Evolutionary conservation across 1,140 invertebrate genomes (phyloP).

Genomic region (Drosophila lacteicornis): DNA sequence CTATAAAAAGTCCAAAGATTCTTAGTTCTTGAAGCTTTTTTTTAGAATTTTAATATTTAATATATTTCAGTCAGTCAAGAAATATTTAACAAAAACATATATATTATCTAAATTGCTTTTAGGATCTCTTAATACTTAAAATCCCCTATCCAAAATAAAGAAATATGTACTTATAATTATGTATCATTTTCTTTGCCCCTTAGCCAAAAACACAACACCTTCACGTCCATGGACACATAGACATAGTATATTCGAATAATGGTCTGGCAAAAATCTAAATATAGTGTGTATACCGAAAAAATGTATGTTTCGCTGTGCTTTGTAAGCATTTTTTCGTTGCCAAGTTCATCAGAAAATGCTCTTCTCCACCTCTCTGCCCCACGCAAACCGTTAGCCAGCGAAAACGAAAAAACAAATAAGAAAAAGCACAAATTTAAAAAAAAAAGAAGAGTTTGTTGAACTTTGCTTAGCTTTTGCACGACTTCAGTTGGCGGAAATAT

Average conservation of each 20-base stretch:
- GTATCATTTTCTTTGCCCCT: conserved; percentile 1
- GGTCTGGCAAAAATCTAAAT: conserved; percentile 69
- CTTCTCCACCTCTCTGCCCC: conserved; percentile 8
- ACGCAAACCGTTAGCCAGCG: conserved; percentile 16
- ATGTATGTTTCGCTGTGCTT: conserved; percentile 40
- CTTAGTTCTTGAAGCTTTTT: too few relatives aligned
- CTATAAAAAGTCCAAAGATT: background rate
- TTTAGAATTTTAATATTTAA: too few relatives aligned
- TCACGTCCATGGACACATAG: conserved; percentile 71
- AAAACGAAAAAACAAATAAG: conserved; percentile 2
- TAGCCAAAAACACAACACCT: conserved; percentile 55
- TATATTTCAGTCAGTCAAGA: too few relatives aligned
- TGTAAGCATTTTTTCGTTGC: conserved; percentile 62
- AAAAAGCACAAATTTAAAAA: background rate
- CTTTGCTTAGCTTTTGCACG: conserved; percentile 7
- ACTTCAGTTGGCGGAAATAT: conserved; percentile 1
- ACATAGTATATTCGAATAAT: conserved; percentile 33
- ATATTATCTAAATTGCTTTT: too few relatives aligned
- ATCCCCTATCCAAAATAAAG: background rate
- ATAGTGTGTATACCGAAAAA: conserved; percentile 50
- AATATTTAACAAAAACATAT: too few relatives aligned
- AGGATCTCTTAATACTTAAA: too few relatives aligned
- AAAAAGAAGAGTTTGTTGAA: conserved; percentile 37
- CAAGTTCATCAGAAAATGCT: conserved; percentile 63
- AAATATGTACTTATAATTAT: background rate